Base-by-base conservation (phyloP, 2,888 invertebrate species). In the Caradrina clavipalpis region DNA sequence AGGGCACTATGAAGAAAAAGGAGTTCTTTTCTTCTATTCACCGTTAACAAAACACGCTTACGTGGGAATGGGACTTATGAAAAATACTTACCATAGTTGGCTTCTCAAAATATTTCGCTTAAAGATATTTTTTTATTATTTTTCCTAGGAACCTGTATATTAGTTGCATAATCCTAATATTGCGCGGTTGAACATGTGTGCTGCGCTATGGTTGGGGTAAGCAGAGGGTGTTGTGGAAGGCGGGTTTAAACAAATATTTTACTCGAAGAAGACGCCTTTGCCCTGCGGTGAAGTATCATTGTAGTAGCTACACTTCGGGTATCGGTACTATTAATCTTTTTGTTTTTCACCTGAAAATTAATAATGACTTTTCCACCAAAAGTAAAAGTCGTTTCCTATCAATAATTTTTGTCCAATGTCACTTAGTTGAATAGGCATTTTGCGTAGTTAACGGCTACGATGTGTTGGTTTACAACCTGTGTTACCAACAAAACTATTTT, bases 141-240 rank as follows among this genome's bases (percentile, higher is more conserved):
- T 68, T 69, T 31, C 19, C 56, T 57, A 60, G 26, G 26, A 62
- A 54, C n/a, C 64, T 58, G 78, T 74, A 72, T 81, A 74, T 69
- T 73, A 67, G 76, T 73, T 70, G 68, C 68, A 74, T 79, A 81
- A 79, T 81, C 81, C 72, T 69, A 56, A 70, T 74, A 81, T 72
- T 59, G 66, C 71, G 2, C 17, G 62, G 56, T 54, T 31, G 62
- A 62, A 69, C 70, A 59, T 62, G 75, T 73, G 69, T 35, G 68
- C 35, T 11, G 3, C 26, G 53, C 10, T 26, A 13, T 45, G 17
- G 17, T 74, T 21, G 15, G 59, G 53, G 35, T 21, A 39, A 61
- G 68, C 26, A 26, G 26, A 17, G 10, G 10, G 56, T 65, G 56
- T 17, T 15, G 15, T 26, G 0, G 10, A 15, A 22, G 13, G 75